Evolutionary conservation across 1,140 invertebrate genomes (phyloP).

Genomic region (Myzus persicae): DNA sequence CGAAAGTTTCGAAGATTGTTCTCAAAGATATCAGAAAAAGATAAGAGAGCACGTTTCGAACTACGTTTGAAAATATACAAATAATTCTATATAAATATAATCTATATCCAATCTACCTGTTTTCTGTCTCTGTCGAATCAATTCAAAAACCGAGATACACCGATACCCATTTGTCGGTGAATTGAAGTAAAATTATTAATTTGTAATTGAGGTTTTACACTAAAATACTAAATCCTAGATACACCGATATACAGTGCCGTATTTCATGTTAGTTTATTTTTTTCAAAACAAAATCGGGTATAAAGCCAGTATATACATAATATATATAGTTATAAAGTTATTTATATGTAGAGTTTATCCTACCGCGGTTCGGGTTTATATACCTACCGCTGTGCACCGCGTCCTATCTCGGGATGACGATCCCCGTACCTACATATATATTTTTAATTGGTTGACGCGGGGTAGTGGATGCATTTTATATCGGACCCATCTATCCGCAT

Average conservation of each 20-base stretch:
- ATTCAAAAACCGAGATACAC: neutral
- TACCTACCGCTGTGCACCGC: neutral
- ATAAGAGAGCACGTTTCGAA: neutral
- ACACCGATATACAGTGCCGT: neutral
- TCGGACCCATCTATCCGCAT: neutral
- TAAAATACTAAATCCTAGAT: neutral
- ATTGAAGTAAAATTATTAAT: too few relatives aligned
- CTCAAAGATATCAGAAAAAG: too few relatives aligned
- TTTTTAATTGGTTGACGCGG: conserved; percentile 33
- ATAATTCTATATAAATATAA: neutral
- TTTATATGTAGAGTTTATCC: neutral
- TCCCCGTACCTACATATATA: neutral
- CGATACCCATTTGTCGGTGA: neutral
- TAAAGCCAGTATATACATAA: neutral
- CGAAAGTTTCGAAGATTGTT: neutral
- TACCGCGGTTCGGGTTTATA: neutral
- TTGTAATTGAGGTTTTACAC: too few relatives aligned
- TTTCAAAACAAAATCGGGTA: neutral
- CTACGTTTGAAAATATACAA: neutral
- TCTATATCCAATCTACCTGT: too few relatives aligned
- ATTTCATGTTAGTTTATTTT: neutral
- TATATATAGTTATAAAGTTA: too few relatives aligned
- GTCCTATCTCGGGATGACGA: conserved; percentile 26
- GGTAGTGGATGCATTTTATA: neutral
- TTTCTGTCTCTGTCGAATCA: neutral